Conservation (phyloP, 2,888 invertebrate species). For the Tortrix viridana region DNA sequence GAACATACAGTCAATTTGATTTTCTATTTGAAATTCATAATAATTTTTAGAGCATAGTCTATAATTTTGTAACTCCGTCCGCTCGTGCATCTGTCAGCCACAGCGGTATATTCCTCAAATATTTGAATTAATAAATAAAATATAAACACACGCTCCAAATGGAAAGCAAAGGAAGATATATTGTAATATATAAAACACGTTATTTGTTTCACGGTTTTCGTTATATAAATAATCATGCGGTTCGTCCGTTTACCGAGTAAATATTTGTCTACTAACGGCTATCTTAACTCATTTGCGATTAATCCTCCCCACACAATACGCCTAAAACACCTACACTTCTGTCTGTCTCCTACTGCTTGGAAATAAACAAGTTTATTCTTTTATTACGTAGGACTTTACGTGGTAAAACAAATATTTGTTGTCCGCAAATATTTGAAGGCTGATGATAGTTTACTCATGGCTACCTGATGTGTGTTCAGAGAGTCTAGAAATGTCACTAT, state of each 20-base stretch:
- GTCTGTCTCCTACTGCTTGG: slow-evolving; percentile 27
- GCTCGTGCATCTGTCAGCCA: too few species aligned
- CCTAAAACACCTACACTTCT: slow-evolving; percentile 3
- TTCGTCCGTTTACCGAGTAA: slow-evolving; percentile 10
- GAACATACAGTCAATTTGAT: too few species aligned
- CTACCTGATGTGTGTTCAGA: slow-evolving; percentile 4
- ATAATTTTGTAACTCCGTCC: too few species aligned
- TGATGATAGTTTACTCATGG: slow-evolving; percentile 13
- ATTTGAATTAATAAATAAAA: too few species aligned
- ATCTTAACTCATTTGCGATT: slow-evolving; percentile 16
- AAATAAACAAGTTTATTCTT: slow-evolving; percentile 33
- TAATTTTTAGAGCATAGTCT: too few species aligned
- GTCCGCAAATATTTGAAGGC: slow-evolving; percentile 46
- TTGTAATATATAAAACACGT: too few species aligned
- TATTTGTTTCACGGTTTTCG: too few species aligned
- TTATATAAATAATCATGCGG: too few species aligned
- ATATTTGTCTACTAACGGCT: slow-evolving; percentile 18
- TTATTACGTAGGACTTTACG: slow-evolving; percentile 46
- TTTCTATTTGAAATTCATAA: too few species aligned
- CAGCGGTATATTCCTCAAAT: too few species aligned
- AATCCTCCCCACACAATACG: slow-evolving; percentile 17
- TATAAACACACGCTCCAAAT: too few species aligned
- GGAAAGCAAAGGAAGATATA: too few species aligned
- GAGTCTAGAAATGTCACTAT: slow-evolving; percentile 19
- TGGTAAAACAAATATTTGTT: slow-evolving; percentile 50